Evolutionary conservation across 2,113 vertebrate genomes (phyloP).

Genomic region (Nerophis lumbriciformis): DNA sequence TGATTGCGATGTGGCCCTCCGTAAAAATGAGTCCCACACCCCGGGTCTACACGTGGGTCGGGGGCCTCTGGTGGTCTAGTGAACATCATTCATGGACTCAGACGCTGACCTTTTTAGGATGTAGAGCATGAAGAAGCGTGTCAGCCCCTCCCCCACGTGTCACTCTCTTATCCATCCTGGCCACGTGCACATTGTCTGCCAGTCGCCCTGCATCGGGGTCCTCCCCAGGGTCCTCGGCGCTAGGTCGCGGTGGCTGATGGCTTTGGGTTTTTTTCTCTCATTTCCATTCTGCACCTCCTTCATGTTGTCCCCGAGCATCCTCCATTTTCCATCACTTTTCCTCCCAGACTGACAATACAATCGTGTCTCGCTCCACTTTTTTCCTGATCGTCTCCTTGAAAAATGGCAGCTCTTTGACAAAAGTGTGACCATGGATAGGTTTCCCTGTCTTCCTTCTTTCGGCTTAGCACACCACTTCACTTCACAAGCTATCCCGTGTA

Average conservation of each 20-base stretch:
- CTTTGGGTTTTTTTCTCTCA: slow-evolving; percentile 25
- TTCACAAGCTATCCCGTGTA: no score
- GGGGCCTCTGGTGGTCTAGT: slow-evolving; percentile 55
- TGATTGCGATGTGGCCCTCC: no score
- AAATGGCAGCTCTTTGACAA: slow-evolving; percentile 51
- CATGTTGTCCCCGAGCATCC: slow-evolving; percentile 20
- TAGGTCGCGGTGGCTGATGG: slow-evolving; percentile 26
- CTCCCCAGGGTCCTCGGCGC: slow-evolving; percentile 31
- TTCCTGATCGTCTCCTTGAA: slow-evolving; percentile 44
- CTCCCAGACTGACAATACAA: slow-evolving; percentile 52
- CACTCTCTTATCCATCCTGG: slow-evolving; percentile 15
- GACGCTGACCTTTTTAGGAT: slow-evolving; percentile 63
- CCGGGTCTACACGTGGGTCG: background rate
- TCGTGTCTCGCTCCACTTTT: slow-evolving; percentile 32
- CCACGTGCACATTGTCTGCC: slow-evolving; percentile 29
- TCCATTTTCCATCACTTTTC: slow-evolving; percentile 43
- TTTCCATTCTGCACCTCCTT: slow-evolving; percentile 33
- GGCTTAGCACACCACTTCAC: background rate
- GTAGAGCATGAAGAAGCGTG: slow-evolving; percentile 55
- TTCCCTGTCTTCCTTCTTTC: slow-evolving; percentile 29
- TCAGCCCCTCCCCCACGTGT: slow-evolving; percentile 3
- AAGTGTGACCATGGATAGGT: slow-evolving; percentile 49
- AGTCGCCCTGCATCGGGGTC: slow-evolving; percentile 33
- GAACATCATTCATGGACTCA: slow-evolving; percentile 59
- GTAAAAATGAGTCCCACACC: no score